Evolutionary conservation across 2,113 vertebrate genomes (phyloP).

Genomic region (Nibea albiflora): DNA sequence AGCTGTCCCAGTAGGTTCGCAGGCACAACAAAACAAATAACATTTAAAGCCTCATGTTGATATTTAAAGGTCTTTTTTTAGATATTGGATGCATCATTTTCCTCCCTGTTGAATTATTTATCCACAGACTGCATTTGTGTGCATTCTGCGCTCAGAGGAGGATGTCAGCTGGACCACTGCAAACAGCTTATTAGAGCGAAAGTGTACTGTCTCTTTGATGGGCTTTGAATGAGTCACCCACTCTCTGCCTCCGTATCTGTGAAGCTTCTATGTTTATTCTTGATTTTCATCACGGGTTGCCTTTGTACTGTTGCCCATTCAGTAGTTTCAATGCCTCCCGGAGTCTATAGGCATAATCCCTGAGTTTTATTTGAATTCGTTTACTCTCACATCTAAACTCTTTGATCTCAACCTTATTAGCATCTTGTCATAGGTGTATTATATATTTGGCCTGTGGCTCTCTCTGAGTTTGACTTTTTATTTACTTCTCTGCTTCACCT

Average conservation of each 20-base stretch:
- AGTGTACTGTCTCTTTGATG: conserved; percentile 64
- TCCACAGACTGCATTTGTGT: conserved; percentile 52
- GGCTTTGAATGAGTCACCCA: conserved; percentile 64
- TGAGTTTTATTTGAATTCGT: conserved; percentile 24
- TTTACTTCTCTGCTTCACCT: not conserved
- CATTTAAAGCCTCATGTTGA: conserved; percentile 42
- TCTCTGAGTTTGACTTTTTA: conserved; percentile 7
- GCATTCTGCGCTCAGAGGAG: conserved; percentile 45
- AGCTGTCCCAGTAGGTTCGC: not conserved
- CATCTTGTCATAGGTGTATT: not conserved
- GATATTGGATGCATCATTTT: conserved; percentile 47
- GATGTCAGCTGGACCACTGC: conserved; percentile 54
- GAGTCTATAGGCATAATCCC: not conserved
- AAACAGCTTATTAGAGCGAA: conserved; percentile 68
- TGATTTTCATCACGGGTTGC: conserved; percentile 46
- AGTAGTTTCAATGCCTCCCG: conserved; percentile 29
- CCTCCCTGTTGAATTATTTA: conserved; percentile 66
- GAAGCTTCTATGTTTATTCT: conserved; percentile 45
- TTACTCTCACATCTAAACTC: conserved; percentile 17
- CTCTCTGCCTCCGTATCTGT: conserved; percentile 6
- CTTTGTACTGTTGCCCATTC: conserved; percentile 36
- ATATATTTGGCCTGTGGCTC: not conserved
- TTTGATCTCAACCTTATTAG: conserved; percentile 52
- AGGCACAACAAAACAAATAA: conserved; percentile 19
- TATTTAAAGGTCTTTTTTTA: conserved; percentile 31